Conservation (phyloP, 2,113 vertebrate species). For the Macrotis lagotis region DNA sequence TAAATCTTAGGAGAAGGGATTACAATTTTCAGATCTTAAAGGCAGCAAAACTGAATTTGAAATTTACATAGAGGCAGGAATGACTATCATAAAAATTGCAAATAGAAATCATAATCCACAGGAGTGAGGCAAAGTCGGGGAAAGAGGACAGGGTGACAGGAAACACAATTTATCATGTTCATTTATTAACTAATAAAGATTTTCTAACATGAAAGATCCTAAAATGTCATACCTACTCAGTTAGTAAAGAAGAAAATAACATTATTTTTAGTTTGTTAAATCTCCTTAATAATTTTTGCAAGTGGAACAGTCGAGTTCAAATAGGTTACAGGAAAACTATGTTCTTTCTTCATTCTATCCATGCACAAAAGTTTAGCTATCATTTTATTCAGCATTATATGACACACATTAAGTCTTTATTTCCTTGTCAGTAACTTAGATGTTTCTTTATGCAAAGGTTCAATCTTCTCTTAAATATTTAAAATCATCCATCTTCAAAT, state of each 20-base stretch:
- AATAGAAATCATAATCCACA: not conserved
- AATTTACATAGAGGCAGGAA: not conserved
- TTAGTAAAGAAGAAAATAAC: not conserved
- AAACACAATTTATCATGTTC: not conserved
- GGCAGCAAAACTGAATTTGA: not conserved
- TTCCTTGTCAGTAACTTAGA: not conserved
- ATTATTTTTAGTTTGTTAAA: not conserved
- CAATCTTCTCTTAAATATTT: not conserved
- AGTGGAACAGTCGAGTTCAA: not conserved
- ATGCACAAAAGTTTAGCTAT: not conserved
- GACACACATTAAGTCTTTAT: not conserved
- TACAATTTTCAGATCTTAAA: not conserved
- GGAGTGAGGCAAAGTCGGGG: rapidly evolving
- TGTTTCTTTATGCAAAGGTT: not conserved
- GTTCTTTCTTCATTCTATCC: not conserved
- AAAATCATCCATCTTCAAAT: not conserved
- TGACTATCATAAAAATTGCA: not conserved
- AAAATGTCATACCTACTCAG: not conserved
- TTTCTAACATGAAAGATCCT: not conserved
- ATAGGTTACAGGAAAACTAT: not conserved
- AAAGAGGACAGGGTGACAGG: not conserved
- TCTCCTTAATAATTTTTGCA: not conserved
- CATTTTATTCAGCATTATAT: not conserved
- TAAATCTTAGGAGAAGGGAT: not conserved
- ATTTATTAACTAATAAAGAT: not conserved